Conservation (phyloP, 2,797 vertebrate species). For the Leptoclinus maculatus region DNA sequence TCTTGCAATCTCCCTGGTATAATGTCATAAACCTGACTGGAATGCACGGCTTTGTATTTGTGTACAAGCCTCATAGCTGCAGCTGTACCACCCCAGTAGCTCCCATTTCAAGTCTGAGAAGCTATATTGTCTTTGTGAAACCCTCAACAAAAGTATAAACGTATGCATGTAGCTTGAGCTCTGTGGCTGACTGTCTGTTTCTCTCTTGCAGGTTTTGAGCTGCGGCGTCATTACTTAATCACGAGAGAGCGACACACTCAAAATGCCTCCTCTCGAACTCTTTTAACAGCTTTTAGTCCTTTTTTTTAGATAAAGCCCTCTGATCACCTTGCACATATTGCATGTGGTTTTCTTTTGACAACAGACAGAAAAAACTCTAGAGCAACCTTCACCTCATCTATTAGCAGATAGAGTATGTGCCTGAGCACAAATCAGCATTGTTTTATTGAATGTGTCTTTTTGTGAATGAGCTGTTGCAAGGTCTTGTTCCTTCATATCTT, state of each 20-base stretch:
- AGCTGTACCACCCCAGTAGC: neutral
- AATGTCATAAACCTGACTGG: neutral
- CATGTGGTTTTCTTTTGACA: constrained; percentile 15
- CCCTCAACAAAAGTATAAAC: neutral
- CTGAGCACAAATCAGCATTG: constrained; percentile 2
- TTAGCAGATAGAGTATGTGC: constrained; percentile 11
- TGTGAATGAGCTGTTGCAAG: neutral
- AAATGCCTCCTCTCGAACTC: constrained; percentile 5
- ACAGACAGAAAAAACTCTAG: neutral
- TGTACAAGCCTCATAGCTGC: neutral
- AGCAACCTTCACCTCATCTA: neutral
- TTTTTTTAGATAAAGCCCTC: neutral
- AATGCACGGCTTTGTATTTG: neutral
- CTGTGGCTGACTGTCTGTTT: neutral
- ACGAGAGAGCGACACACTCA: constrained; percentile 49
- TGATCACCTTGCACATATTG: neutral
- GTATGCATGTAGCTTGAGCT: neutral
- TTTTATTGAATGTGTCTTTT: neutral
- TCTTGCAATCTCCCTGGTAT: neutral
- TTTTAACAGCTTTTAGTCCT: constrained; percentile 22
- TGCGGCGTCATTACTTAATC: constrained; percentile 29
- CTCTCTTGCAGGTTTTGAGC: constrained; percentile 49
- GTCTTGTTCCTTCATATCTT: neutral
- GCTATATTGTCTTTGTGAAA: neutral
- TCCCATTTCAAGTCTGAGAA: neutral